Evolutionary conservation across 1,140 invertebrate species (phyloP), one percentile per base, ranked within the genome.

Genomic region (Contarinia nasturtii): DNA sequence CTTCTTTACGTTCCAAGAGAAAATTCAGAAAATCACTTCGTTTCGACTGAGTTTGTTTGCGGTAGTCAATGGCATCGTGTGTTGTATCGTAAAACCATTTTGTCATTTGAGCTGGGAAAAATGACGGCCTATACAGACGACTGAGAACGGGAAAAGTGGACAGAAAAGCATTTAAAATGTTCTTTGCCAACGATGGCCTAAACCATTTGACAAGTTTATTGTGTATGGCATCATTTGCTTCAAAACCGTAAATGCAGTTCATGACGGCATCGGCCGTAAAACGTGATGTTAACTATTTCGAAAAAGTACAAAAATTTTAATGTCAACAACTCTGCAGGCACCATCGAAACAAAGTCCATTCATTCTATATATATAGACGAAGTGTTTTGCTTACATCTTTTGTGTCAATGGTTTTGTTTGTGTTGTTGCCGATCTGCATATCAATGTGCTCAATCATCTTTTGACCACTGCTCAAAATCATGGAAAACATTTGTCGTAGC

Each of bases 21-120:
- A 34, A 38, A 37, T 20, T 18, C 15, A 46, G 15, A 37, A 46
- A 37, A 21, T 46, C 45, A 14, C 36, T 33, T n/a, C 45, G 33
- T 36, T 37, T 11, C 7, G 34, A 18, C 7, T 18, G 11, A 20
- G 17, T 46, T 12, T 34, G 2, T 18, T 46, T 12, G 4, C 45
- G 33, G 7, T 18, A 36, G 19, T 36, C 18, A 7, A 37, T 17
- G 1, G 45, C 33, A 20, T 37, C 18, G 4, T 20, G 4, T 15
- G 19, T 37, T 7, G 36, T 2, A 37, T 38, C 19, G 4, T 34
- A n/a, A 37, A 46, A 46, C 37, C 37, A 40, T n/a, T 40, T 3
- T 4, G 14, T 40, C 7, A 40, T 3, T 14, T 40, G 14, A 14
- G 37, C 12, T 15, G 37, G 14, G 37, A 40, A n/a, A n/a, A 18